Evolutionary conservation across 2,797 vertebrate genomes (phyloP).

Genomic region (Falco naumanni): DNA sequence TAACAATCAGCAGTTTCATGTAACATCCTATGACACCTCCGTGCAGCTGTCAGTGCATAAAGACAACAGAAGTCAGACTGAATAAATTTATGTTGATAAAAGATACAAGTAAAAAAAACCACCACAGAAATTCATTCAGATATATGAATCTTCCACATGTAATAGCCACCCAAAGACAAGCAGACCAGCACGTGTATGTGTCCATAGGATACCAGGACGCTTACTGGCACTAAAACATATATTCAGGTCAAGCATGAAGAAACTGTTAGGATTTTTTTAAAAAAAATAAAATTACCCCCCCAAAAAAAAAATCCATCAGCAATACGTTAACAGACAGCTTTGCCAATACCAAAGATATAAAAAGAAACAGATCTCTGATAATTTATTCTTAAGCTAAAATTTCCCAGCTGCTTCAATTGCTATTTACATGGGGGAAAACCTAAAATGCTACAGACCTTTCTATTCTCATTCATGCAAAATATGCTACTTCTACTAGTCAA

Average conservation of each 20-base stretch:
- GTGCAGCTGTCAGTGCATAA: neutral
- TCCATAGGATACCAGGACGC: neutral
- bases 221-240: neutral
- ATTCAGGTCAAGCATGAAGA: neutral
- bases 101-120: neutral
- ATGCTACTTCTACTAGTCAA: neutral
- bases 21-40: constrained; percentile 30
- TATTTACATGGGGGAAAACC: neutral
- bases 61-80: neutral
- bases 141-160: neutral
- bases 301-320: neutral
- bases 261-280: neutral
- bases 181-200: accelerated
- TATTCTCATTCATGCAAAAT: neutral
- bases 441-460: neutral
- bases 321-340: neutral
- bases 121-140: neutral
- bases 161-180: neutral
- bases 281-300: neutral
- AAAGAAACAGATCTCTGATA: constrained; percentile 2
- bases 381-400: constrained; percentile 19
- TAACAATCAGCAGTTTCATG: constrained; percentile 10
- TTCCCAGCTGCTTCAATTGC: constrained; percentile 15
- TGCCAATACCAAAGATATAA: neutral
- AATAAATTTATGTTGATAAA: neutral